These are phyloP conservation scores for Alosa sapidissima DNA, from an alignment of 2,797 vertebrate genomes.

Conservation along the genomic window DNA sequence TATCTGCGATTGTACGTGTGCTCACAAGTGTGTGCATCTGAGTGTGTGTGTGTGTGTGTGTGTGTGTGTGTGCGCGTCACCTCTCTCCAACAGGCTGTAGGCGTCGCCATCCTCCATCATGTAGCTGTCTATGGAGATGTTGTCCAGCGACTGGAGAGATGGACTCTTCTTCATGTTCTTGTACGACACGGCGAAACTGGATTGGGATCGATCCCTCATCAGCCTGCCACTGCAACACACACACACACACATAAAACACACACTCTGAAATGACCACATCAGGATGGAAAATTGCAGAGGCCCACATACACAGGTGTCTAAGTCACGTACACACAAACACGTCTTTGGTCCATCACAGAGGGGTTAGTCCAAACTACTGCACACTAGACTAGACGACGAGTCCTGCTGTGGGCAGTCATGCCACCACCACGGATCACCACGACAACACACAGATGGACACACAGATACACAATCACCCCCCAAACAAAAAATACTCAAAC, in stretches of 20 bases:
- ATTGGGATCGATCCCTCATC: conserved; percentile 86
- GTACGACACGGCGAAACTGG: conserved; percentile 85
- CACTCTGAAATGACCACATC: background rate
- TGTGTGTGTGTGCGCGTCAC: conserved; percentile 61
- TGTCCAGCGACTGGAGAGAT: conserved; percentile 91
- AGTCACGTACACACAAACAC: background rate
- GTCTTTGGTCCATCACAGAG: background rate
- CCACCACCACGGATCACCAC: background rate
- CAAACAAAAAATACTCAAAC: background rate
- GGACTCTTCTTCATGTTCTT: conserved; percentile 95
- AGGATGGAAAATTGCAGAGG: background rate
- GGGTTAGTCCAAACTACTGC: background rate
- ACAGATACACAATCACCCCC: background rate
- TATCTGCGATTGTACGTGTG: no score
- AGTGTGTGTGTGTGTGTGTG: conserved; percentile 21
- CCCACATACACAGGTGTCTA: background rate
- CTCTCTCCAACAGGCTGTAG: conserved; percentile 87
- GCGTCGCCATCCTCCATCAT: conserved; percentile 88
- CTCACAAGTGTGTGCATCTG: background rate
- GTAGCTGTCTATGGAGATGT: conserved; percentile 93
- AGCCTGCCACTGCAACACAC: conserved; percentile 80
- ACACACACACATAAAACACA: background rate
- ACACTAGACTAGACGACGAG: background rate
- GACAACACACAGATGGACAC: background rate
- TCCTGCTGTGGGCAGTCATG: background rate